Evolutionary conservation across 2,888 invertebrate species (phyloP).

Genomic region (Melipona beecheii): DNA sequence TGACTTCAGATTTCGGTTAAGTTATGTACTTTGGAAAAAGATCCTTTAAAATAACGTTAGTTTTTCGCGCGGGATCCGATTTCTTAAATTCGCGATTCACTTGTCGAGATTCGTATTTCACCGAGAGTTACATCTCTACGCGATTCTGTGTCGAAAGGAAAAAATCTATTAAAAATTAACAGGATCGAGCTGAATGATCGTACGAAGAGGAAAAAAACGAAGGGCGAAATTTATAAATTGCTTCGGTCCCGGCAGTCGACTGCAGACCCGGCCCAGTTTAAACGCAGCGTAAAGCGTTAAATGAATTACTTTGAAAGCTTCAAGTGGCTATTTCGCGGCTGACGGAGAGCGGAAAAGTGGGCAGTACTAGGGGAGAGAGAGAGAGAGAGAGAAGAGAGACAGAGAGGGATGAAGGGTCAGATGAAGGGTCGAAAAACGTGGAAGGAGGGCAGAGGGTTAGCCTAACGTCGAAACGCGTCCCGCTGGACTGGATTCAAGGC

Average conservation of each 20-base stretch:
- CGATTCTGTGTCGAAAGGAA: no score
- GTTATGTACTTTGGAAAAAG: not conserved
- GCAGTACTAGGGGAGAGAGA: not conserved
- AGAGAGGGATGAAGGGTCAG: constrained; percentile 1
- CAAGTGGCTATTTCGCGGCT: constrained; percentile 34
- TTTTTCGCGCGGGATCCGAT: no score
- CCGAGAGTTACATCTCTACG: no score
- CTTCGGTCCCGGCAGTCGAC: not conserved
- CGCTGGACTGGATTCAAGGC: constrained; percentile 52
- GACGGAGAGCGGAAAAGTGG: constrained; percentile 31
- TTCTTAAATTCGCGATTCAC: no score
- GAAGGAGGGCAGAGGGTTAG: constrained; percentile 45
- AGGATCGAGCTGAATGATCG: not conserved
- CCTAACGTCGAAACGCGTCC: constrained; percentile 50
- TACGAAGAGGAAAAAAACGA: no score
- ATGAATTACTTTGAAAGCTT: constrained; percentile 36
- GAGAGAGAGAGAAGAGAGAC: no score
- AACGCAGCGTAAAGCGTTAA: constrained; percentile 31
- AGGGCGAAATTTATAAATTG: not conserved
- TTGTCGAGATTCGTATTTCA: no score
- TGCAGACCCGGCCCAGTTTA: not conserved
- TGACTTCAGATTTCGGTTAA: not conserved
- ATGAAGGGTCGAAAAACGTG: constrained; percentile 37
- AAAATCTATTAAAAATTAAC: not conserved
- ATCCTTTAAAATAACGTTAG: not conserved